Base-by-base conservation (phyloP, 1,140 invertebrate species). In the Scaptomyza hsui region DNA sequence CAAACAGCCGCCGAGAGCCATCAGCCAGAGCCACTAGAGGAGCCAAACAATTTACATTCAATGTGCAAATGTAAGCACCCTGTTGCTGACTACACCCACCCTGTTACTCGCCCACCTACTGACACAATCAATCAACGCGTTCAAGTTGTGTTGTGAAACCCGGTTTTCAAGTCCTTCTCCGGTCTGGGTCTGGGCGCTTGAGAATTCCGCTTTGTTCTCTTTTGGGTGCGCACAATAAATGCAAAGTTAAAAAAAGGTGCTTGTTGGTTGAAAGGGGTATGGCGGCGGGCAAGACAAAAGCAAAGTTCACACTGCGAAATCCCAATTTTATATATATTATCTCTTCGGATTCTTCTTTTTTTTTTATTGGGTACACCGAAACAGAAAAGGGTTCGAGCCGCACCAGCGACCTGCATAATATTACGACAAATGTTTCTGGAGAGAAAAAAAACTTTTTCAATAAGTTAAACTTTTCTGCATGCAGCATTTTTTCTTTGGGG, bases 61-160 rank as follows among this genome's bases (percentile, higher is more conserved):
- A 69, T 80, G 74, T 65, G 67, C 26, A 29, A 29, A 6, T 29
- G 18, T 51, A 55, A 39, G 49, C 51, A 35, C 32, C 19, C 48
- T 37, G 32, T 37, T 37, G 32, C 32, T 37, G 12, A 1, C 12
- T 37, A 41, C 19, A n/a, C 45, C 29, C 37, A 32, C 29, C 68
- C 53, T 39, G 18, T 45, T 53, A 41, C 39, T 29, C 42, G 44
- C 48, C 51, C 37, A 32, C 24, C 26, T 21, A 32, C 61, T 62
- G 68, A 73, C 80, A 70, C 80, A 85, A 85, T 85, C 80, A 85
- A 85, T 85, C 80, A 85, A 80, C 81, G 81, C 76, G 81, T 77
- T 74, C 56, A 86, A 78, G 47, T 72, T 67, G 47, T 60, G 45
- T 10, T 39, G 32, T 37, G 35, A 16, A 16, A 13, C 37, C 29